Evolutionary conservation across 37 sponge, comb jelly and placozoan species (phyloP).

Genomic region (Chondrosia reniformis): DNA sequence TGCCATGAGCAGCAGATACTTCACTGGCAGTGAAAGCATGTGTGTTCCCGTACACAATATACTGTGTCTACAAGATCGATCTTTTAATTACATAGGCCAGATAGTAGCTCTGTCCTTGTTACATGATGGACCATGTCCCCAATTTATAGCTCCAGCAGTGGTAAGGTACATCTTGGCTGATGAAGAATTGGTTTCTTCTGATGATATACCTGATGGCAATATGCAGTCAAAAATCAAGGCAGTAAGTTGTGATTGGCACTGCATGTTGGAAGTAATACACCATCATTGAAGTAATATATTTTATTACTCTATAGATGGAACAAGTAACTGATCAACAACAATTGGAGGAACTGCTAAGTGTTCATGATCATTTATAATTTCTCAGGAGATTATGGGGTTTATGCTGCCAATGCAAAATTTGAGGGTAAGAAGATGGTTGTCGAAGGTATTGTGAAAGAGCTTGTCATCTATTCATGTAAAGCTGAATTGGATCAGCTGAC

Average conservation of each 20-base stretch:
- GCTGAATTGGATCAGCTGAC: conserved; percentile 2
- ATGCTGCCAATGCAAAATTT: neutral
- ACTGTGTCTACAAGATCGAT: neutral
- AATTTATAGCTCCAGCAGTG: neutral
- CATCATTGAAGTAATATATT: neutral
- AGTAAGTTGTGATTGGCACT: neutral
- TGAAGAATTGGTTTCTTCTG: neutral
- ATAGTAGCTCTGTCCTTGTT: neutral
- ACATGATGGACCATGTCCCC: neutral
- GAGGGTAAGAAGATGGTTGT: neutral
- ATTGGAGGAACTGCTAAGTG: neutral
- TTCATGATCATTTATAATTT: neutral
- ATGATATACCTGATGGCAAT: neutral
- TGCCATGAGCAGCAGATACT: neutral
- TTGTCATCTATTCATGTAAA: neutral
- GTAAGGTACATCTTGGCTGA: neutral
- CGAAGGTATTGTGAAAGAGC: neutral
- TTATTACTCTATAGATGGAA: neutral
- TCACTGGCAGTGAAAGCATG: neutral
- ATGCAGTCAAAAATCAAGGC: neutral
- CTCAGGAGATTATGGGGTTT: neutral
- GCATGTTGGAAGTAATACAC: neutral
- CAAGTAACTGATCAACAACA: conserved; percentile 8
- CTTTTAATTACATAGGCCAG: neutral
- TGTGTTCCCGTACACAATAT: neutral